phyloP scores from a whole-genome alignment of 2,888 invertebrate species.

The Anodontia alba region DNA sequence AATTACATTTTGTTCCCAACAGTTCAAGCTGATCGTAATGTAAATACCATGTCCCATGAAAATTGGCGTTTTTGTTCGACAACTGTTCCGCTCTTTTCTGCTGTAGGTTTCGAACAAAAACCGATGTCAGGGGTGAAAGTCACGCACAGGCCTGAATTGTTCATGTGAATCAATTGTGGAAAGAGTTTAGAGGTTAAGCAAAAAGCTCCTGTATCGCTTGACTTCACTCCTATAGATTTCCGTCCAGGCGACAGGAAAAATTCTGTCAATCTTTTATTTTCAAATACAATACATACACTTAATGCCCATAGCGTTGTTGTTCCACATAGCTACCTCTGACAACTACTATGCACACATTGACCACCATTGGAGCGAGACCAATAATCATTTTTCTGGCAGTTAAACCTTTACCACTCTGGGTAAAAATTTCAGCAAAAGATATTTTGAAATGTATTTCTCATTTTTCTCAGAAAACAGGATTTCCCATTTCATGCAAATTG shows the following conservation, averaged over 20 bases:
- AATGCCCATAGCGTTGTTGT: conserved; percentile 39
- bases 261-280: conserved; percentile 39
- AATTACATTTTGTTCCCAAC: conserved; percentile 25
- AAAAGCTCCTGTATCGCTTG: conserved; percentile 14
- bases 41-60: conserved; percentile 16
- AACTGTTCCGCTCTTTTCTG: conserved; percentile 30
- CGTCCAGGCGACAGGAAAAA: conserved; percentile 11
- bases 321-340: conserved; percentile 18
- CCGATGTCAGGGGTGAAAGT: conserved; percentile 54
- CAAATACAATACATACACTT: conserved; percentile 37
- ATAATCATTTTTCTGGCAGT: not conserved
- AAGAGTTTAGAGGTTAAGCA: conserved; percentile 33
- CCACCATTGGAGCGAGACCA: not conserved
- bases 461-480: too few species aligned
- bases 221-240: not conserved
- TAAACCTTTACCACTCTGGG: too few species aligned
- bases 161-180: conserved; percentile 26
- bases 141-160: conserved; percentile 50
- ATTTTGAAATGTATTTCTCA: too few species aligned
- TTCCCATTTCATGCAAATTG: too few species aligned
- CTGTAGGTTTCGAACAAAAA: conserved; percentile 35
- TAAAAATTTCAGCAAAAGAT: too few species aligned
- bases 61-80: conserved; percentile 10
- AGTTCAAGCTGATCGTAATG: conserved; percentile 27
- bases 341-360: not conserved